phyloP scores from a whole-genome alignment of 2,888 invertebrate genomes.

The Anarsia innoxiella region DNA sequence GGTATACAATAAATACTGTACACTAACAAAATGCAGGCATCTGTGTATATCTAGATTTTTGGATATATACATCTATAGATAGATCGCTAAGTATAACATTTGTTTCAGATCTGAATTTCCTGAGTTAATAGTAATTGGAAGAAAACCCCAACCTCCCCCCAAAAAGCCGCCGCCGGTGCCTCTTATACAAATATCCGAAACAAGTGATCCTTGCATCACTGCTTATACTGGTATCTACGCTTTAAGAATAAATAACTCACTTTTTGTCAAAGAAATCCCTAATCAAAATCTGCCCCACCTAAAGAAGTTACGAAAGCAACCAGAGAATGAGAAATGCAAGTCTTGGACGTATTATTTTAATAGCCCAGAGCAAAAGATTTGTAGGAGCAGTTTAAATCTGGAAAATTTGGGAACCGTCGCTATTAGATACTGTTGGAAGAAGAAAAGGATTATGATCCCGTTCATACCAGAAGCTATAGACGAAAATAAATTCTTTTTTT shows the following conservation, averaged over 20 bases:
- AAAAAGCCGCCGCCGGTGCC: constrained; percentile 38
- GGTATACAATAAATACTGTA: not conserved
- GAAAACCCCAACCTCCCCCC: constrained; percentile 37
- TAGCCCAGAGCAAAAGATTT: constrained; percentile 39
- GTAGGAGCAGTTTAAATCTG: constrained; percentile 49
- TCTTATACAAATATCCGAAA: constrained; percentile 26
- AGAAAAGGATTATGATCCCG: constrained; percentile 39
- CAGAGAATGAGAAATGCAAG: constrained; percentile 39
- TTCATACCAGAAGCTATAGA: constrained; percentile 41
- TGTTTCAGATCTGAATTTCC: constrained; percentile 28
- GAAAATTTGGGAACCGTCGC: constrained; percentile 69
- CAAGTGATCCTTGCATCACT: constrained; percentile 15
- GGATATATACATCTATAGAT: too few species aligned
- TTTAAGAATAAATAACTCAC: constrained; percentile 51
- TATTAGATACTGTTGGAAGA: constrained; percentile 68
- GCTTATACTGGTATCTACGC: constrained; percentile 37
- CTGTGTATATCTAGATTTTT: too few species aligned
- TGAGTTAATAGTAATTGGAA: constrained; percentile 46
- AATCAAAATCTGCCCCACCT: constrained; percentile 31
- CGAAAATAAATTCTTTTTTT: constrained; percentile 70
- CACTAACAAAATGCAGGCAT: not conserved
- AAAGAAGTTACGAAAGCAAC: constrained; percentile 29
- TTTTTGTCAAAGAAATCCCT: constrained; percentile 40
- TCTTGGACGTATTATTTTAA: constrained; percentile 64
- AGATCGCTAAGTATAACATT: not conserved